These are phyloP conservation scores for Pachymerium ferrugineum DNA, from an alignment of 2,888 invertebrate genomes.

Conservation along the genomic window DNA sequence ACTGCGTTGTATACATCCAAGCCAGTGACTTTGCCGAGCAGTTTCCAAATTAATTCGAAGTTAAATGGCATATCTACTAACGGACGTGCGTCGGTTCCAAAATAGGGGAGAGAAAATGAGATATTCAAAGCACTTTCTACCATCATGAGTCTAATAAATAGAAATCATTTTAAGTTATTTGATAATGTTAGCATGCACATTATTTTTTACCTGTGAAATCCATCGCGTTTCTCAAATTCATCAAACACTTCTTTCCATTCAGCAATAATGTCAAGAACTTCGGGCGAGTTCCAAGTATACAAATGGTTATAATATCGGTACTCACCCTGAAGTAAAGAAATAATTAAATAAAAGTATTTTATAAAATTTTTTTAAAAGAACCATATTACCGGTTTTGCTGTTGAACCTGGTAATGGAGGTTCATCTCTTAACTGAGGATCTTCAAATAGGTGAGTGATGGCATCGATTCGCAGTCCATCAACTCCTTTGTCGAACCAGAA, in stretches of 20 bases:
- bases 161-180: too few relatives aligned
- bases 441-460: conserved; percentile 46
- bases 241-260: conserved; percentile 60
- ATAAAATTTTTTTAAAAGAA: too few relatives aligned
- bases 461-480: conserved; percentile 49
- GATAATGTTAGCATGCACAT: not conserved
- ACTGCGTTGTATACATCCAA: conserved; percentile 57
- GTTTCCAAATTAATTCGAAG: conserved; percentile 61
- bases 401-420: not conserved
- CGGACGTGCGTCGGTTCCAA: conserved; percentile 53
- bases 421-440: conserved; percentile 38
- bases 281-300: conserved; percentile 44
- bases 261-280: conserved; percentile 56
- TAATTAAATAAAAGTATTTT: too few relatives aligned
- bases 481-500: conserved; percentile 50
- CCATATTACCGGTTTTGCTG: not conserved
- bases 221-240: conserved; percentile 53
- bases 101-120: conserved; percentile 60
- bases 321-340: too few relatives aligned
- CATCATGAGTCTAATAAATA: conserved; percentile 62
- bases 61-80: conserved; percentile 75
- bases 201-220: conserved; percentile 46
- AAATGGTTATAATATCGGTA: conserved; percentile 27
- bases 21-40: conserved; percentile 45
- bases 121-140: conserved; percentile 66